Evolutionary conservation across 1,140 invertebrate genomes (phyloP), one percentile per base, ranked within the genome.

Genomic region (Proctacanthus coquilletti): DNA sequence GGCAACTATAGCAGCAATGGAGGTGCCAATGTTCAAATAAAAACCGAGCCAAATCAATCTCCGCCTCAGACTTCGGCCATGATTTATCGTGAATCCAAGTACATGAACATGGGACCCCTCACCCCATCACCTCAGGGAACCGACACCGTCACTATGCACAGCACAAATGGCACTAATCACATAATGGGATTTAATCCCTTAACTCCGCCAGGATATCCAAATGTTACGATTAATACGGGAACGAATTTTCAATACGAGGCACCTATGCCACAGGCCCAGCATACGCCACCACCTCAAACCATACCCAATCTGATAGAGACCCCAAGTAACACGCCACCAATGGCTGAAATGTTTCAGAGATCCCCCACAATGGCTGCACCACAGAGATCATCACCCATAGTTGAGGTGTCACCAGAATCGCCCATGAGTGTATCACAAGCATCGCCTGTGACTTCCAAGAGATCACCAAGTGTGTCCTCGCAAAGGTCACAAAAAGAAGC

Each of bases 301-400:
- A 9, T 23, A 14, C n/a, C n/a, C 17, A 35, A 18, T 21, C 13
- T 2, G 5, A 48, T 34, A 42, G 45, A 46, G 44, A 59, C 34
- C 21, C 56, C 50, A 41, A 50, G 41, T 39, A 51, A n/a, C 39
- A 60, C 56, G 11, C 56, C 56, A 15, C 56, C 56, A 15, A 57
- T 59, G 51, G 56, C 59, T 25, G 48, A 56, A 13, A 70, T 68
- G 3, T 65, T 69, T 20, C 68, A 69, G 2, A 71, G 71, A 48
- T 71, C 69, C 9, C 67, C 67, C 8, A 64, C 42, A 52, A 10
- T 63, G 55, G 38, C 54, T 60, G 33, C 55, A 60, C 36, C 60
- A n/a, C 61, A 5, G 57, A 61, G 4, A 61, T 57, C 20, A 60
- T 62, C 18, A 56, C 46, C 5, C 42, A 47, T n/a, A n/a, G n/a